A percentile compares a stretch with the other conserved stretches of the same genome.
Conservation (phyloP, 37 sponge, comb jelly and placozoan species). For the Chondrilla cf. caribensis region DNA sequence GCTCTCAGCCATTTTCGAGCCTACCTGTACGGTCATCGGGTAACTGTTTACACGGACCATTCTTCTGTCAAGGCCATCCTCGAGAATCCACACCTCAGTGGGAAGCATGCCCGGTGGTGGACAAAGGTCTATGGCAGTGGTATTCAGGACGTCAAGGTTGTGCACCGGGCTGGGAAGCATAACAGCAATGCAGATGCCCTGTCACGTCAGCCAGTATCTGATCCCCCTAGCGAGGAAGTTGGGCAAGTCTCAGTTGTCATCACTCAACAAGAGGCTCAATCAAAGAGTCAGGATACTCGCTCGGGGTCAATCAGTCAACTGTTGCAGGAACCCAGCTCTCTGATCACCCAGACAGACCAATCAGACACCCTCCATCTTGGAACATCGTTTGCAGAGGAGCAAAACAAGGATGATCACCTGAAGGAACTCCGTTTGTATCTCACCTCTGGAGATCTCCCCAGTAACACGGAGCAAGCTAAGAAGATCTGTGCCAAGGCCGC, state of each 20-base stretch:
- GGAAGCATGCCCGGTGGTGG: conserved; percentile 57
- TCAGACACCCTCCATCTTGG: background rate
- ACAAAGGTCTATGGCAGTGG: conserved; percentile 39
- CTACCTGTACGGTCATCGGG: conserved; percentile 26
- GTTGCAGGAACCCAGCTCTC: conserved; percentile 11
- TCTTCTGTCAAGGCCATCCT: conserved; percentile 51
- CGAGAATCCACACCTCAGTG: conserved; percentile 32
- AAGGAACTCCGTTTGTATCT: conserved; percentile 16
- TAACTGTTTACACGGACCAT: conserved; percentile 18
- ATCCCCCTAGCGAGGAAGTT: too few species aligned
- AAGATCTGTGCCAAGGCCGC: conserved; percentile 1
- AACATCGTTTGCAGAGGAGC: conserved; percentile 24
- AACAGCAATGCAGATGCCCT: conserved; percentile 49
- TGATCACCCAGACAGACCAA: background rate
- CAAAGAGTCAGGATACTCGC: conserved; percentile 32
- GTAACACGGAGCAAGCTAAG: background rate
- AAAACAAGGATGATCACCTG: conserved; percentile 41
- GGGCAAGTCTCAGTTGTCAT: too few species aligned
- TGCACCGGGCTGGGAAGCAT: conserved; percentile 44
- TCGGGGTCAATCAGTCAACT: conserved; percentile 1
- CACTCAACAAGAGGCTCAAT: too few species aligned
- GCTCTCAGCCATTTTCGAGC: conserved; percentile 10
- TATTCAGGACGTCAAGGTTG: conserved; percentile 3
- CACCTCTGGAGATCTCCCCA: conserved; percentile 27
- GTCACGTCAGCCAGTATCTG: background rate